Percentiles rank a stretch among this genome's conserved stretches.
These are phyloP conservation scores for Epistrophe eligans DNA, from an alignment of 2,888 invertebrate species.

Conservation along the genomic window DNA sequence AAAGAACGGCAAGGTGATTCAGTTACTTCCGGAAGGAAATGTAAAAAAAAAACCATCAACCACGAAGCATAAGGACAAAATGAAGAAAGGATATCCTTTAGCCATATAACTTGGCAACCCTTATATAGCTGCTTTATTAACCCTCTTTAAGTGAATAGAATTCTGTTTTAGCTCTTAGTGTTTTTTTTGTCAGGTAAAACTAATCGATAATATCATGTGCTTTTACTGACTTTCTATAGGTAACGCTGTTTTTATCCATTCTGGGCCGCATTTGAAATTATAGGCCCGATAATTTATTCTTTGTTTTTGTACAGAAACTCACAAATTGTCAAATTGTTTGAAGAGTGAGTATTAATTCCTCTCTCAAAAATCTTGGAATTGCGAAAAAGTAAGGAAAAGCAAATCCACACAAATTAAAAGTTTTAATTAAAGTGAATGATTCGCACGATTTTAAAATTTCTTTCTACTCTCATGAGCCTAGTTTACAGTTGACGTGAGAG, in stretches of 20 bases:
- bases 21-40: slow-evolving; percentile 54
- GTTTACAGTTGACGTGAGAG: too few relatives aligned
- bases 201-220: slow-evolving; percentile 16
- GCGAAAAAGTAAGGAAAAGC: too few relatives aligned
- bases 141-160: slow-evolving; percentile 5
- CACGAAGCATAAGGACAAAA: slow-evolving; percentile 23
- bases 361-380: too few relatives aligned
- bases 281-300: too few relatives aligned
- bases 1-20: slow-evolving; percentile 35
- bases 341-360: too few relatives aligned
- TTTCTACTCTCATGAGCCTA: too few relatives aligned
- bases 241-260: not conserved
- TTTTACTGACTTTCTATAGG: slow-evolving; percentile 1
- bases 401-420: too few relatives aligned
- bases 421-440: too few relatives aligned
- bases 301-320: too few relatives aligned
- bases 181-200: not conserved
- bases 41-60: slow-evolving; percentile 40
- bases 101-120: slow-evolving; percentile 16
- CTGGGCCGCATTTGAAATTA: slow-evolving; percentile 11
- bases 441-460: too few relatives aligned
- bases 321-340: too few relatives aligned
- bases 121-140: slow-evolving; percentile 11
- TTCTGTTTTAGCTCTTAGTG: slow-evolving; percentile 17
- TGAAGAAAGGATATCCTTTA: slow-evolving; percentile 45